Base-by-base conservation (phyloP, 2,797 vertebrate genomes). In the Thamnophis elegans region DNA sequence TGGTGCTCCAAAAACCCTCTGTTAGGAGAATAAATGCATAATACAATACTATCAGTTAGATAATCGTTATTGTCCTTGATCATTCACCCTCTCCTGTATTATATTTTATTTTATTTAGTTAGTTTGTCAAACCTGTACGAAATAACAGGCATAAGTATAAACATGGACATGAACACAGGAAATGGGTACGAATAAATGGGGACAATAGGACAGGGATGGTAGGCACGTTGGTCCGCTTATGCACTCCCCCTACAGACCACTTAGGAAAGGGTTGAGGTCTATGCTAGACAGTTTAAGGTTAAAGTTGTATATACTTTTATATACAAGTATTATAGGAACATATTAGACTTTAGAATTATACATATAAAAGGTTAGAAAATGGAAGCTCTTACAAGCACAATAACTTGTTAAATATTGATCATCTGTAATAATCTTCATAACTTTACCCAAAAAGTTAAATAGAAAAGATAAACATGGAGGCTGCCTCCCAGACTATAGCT, bases 41-140 rank as follows among this genome's bases (percentile, higher is more conserved):
- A 51, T 54, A 73, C 88, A 36, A 89, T 86, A 86, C n/a, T 82
- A 58, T 90, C 89, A 91, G 85, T 90, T 73, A 91, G 90, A 5
- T 18, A 26, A 87, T 94, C 9, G 10, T 88, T 91, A 90, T 90
- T 93, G 14, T 9, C 25, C 87, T 60, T 93, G n/a, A 94, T 59
- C 5, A 54, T 51, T 20, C 89, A 4, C 91, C 88, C 90, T 92
- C 90, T 94, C 22, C 0, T 36, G 91, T 51, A 1, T 92, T 78
- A 26, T n/a, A 28, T 51, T 51, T 51, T 51, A 51, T 51, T 51
- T 51, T 51, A 51, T 51, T 51, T 51, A 51, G 3, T 51, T 51
- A 51, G 47, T 51, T 51, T 51, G 47, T 51, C 3, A 51, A 51
- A 51, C 47, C 5, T 51, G 47, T 51, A 51, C 47, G 4, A 51